Conservation (phyloP, 2,113 vertebrate species). For the Salminus brasiliensis region DNA sequence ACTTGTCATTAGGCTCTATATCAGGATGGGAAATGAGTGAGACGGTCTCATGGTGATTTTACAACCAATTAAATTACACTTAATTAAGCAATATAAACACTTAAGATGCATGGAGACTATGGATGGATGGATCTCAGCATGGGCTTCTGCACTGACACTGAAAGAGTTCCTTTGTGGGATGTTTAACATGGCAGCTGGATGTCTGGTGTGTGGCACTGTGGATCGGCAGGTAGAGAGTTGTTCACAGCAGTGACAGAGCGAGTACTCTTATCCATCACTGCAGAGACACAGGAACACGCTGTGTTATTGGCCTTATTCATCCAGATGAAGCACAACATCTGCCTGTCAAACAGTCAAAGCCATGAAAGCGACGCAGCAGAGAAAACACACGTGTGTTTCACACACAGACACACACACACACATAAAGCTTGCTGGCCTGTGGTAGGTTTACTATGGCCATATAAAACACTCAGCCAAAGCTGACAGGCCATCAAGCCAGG, state of each 20-base stretch:
- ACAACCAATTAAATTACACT: slow-evolving; percentile 50
- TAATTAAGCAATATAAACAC: slow-evolving; percentile 53
- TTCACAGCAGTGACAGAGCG: slow-evolving; percentile 6
- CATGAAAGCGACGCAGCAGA: not conserved
- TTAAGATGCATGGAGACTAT: slow-evolving; percentile 28
- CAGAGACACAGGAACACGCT: slow-evolving; percentile 38
- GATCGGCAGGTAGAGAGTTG: slow-evolving; percentile 23
- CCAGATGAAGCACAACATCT: slow-evolving; percentile 25
- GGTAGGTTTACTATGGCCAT: not conserved
- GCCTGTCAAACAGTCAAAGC: not conserved
- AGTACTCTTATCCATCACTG: slow-evolving; percentile 43
- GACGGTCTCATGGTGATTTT: slow-evolving; percentile 47
- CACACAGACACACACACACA: not conserved
- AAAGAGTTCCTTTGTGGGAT: slow-evolving; percentile 32
- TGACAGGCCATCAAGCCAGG: not conserved
- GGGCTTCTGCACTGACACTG: slow-evolving; percentile 39
- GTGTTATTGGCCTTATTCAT: slow-evolving; percentile 48
- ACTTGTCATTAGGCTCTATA: slow-evolving; percentile 44
- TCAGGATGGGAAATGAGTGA: slow-evolving; percentile 35
- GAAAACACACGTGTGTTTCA: slow-evolving; percentile 1
- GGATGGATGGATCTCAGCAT: slow-evolving; percentile 31
- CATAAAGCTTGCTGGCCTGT: not conserved
- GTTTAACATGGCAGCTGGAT: slow-evolving; percentile 52
- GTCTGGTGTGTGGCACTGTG: slow-evolving; percentile 37
- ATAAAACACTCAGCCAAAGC: not conserved